A percentile compares a stretch with the other conserved stretches of the same genome.
phyloP scores from a whole-genome alignment of 2,113 vertebrate genomes.

The Neomonachus schauinslandi region DNA sequence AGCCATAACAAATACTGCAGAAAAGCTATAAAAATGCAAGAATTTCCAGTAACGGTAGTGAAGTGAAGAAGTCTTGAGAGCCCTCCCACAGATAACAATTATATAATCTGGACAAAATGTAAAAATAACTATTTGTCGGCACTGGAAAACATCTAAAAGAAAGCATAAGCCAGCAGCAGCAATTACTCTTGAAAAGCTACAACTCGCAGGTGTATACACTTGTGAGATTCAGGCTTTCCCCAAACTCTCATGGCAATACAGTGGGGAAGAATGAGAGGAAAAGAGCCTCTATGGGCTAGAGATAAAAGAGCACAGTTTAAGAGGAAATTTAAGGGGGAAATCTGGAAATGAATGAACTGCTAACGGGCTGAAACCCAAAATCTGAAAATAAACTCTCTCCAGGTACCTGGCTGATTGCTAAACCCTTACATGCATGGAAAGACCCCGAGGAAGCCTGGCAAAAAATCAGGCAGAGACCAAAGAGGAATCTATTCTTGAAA shows the following conservation, averaged over 20 bases:
- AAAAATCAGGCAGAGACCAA: background rate
- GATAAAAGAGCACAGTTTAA: background rate
- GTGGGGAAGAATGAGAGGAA: background rate
- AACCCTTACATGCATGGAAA: background rate
- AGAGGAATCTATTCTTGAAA: background rate
- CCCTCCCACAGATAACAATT: background rate
- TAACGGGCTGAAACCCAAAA: background rate
- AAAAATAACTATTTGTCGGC: background rate
- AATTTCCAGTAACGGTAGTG: background rate
- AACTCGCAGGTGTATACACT: background rate
- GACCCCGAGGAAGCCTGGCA: background rate
- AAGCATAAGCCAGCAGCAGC: background rate
- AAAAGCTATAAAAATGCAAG: constrained; percentile 44
- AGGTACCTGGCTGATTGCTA: background rate
- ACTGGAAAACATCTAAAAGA: background rate
- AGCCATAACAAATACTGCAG: constrained; percentile 39
- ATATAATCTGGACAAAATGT: background rate
- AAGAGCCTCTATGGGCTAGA: background rate
- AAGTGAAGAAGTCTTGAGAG: background rate
- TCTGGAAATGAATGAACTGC: background rate
- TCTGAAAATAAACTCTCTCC: background rate
- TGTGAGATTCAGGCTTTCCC: background rate
- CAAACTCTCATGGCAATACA: background rate
- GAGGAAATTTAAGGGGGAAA: background rate
- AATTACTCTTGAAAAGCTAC: background rate